phyloP scores from a whole-genome alignment of 2,797 vertebrate species.

The Lemur catta region DNA sequence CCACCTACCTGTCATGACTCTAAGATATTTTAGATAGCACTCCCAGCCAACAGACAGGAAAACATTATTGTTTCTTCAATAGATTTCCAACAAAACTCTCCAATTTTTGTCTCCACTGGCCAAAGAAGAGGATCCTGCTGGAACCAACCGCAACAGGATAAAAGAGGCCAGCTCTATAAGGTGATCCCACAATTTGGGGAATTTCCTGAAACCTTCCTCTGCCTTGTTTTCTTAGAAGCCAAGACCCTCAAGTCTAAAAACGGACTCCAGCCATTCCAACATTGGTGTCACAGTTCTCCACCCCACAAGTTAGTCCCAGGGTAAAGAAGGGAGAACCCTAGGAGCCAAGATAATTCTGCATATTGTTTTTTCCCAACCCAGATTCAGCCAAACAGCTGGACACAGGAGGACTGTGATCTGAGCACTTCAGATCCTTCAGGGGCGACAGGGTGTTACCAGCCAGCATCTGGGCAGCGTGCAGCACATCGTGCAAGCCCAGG shows the following conservation, averaged over 20 bases:
- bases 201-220: background rate
- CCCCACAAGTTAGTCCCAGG: background rate
- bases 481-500: background rate
- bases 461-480: rapidly evolving
- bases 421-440: background rate
- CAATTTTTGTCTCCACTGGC: background rate
- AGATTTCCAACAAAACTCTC: background rate
- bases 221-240: constrained; percentile 18
- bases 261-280: background rate
- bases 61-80: background rate
- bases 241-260: background rate
- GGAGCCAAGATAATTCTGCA: background rate
- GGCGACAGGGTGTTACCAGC: background rate
- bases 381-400: background rate
- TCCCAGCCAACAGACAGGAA: background rate
- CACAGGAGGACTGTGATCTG: no score
- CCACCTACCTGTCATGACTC: background rate
- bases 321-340: background rate
- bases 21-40: background rate
- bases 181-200: background rate
- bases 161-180: background rate
- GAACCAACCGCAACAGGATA: background rate
- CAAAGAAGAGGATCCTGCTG: background rate
- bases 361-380: background rate
- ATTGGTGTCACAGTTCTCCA: rapidly evolving